phyloP scores from a whole-genome alignment of 2,113 vertebrate genomes.

The Pogona vitticeps region DNA sequence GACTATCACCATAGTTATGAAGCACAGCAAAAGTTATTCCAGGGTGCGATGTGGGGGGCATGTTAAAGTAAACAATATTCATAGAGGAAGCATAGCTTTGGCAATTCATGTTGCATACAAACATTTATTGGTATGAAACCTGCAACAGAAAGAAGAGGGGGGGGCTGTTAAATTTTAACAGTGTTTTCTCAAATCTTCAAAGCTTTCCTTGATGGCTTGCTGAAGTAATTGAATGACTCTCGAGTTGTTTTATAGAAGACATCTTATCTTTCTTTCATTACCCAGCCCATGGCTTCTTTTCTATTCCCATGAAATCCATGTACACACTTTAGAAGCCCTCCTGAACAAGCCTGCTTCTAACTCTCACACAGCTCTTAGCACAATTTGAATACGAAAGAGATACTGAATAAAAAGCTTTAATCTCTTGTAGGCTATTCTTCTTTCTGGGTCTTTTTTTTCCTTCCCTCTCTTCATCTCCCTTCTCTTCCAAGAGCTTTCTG shows the following conservation, averaged over 20 bases:
- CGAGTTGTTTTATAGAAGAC: conserved; percentile 83
- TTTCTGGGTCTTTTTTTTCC: conserved; percentile 75
- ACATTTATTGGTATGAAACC: conserved; percentile 78
- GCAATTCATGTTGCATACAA: conserved; percentile 72
- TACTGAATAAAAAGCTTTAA: conserved; percentile 90
- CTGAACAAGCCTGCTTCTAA: conserved; percentile 86
- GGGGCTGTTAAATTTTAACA: conserved; percentile 77
- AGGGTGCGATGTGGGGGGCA: conserved; percentile 13
- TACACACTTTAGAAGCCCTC: conserved; percentile 87
- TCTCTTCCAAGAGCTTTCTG: conserved; percentile 80
- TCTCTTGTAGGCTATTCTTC: conserved; percentile 82
- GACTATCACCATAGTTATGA: conserved; percentile 58
- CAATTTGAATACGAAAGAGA: conserved; percentile 90
- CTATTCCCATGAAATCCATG: conserved; percentile 87
- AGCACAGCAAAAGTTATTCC: conserved; percentile 53
- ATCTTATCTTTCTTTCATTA: conserved; percentile 89
- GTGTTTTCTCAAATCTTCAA: conserved; percentile 84
- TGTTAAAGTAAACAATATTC: conserved; percentile 67
- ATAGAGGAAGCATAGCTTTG: conserved; percentile 61
- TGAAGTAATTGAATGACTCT: conserved; percentile 85
- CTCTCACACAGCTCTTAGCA: conserved; percentile 85
- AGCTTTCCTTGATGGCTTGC: conserved; percentile 82
- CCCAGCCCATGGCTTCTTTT: conserved; percentile 80
- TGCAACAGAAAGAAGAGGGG: conserved; percentile 59
- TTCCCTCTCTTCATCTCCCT: conserved; percentile 79